Evolutionary conservation across 2,888 invertebrate species (phyloP), one percentile per base, ranked within the genome.

Genomic region (Drosophila pseudotakahashii): DNA sequence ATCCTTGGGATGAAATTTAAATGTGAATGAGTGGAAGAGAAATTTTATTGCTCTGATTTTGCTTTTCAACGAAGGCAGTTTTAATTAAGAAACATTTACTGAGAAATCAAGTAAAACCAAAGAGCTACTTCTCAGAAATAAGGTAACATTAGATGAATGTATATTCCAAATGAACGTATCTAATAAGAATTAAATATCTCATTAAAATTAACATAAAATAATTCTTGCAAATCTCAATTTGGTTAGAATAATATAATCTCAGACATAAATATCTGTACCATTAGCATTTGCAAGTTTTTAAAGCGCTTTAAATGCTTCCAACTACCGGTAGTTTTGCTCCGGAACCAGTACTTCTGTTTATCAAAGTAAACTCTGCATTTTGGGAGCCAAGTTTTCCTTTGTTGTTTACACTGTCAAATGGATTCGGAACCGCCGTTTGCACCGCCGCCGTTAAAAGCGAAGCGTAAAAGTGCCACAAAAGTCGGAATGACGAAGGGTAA

Each of bases 391-490:
- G 68, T 67, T 67, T 50, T 42, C 47, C 47, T 57, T 68, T 66
- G 64, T 68, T 57, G 68, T 68, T 68, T 59, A 52, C 50, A 68
- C 51, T 68, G 64, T 58, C 41, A 66, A 72, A 72, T 52, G 51
- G 39, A 41, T 76, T 66, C 16, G 64, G 64, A 45, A 58, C 44
- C 45, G 45, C 59, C 58, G 60, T 37, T 44, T 48, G 47, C 32
- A 48, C 47, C 32, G 30, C 44, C 53, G 41, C 16, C 41, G 54
- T 48, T 66, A 68, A 73, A 45, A 74, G 45, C 39, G 42, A 42
- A 50, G 50, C 47, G 50, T 47, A 73, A 61, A 71, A 68, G 53
- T 62, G 60, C 52, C 58, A 73, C 58, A 73, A 60, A 50, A 50
- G 45, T 50, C 45, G 53, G 50, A 51, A 64, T 57, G 47, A 16